Evolutionary conservation across 2,797 vertebrate genomes (phyloP).

Genomic region (Vireo griseus): DNA sequence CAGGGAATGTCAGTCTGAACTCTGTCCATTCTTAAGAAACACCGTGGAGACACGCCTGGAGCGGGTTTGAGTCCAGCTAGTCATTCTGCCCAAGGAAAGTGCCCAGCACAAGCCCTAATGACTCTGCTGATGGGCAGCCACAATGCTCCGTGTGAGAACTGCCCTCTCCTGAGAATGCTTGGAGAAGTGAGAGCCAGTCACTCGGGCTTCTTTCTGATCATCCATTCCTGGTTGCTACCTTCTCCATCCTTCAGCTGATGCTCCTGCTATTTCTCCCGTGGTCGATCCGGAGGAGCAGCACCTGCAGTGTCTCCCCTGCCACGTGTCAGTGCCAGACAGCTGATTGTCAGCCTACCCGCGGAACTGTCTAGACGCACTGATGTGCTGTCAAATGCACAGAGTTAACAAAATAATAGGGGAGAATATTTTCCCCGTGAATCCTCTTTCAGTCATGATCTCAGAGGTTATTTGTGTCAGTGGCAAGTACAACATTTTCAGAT

Average conservation of each 20-base stretch:
- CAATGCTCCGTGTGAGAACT: rapidly evolving
- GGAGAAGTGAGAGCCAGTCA: not conserved
- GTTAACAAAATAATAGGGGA: not conserved
- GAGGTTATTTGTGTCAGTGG: not conserved
- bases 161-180: not conserved
- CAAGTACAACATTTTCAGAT: not conserved
- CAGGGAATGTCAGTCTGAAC: not conserved
- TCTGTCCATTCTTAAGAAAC: not conserved
- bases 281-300: not conserved
- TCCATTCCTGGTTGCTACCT: not conserved
- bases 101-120: not conserved
- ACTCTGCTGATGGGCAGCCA: not conserved
- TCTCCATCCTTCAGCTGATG: not conserved
- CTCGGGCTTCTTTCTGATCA: not conserved
- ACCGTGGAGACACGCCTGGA: rapidly evolving
- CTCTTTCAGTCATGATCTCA: not conserved
- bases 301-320: not conserved
- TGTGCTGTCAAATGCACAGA: constrained; percentile 13
- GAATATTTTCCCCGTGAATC: not conserved
- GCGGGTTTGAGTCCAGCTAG: not conserved
- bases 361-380: not conserved
- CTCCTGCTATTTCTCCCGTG: not conserved
- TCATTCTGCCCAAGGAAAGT: not conserved
- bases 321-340: constrained; percentile 9
- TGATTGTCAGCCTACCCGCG: not conserved